Base-by-base conservation (phyloP, 2,888 invertebrate genomes). In the Andrena haemorrhoa region DNA sequence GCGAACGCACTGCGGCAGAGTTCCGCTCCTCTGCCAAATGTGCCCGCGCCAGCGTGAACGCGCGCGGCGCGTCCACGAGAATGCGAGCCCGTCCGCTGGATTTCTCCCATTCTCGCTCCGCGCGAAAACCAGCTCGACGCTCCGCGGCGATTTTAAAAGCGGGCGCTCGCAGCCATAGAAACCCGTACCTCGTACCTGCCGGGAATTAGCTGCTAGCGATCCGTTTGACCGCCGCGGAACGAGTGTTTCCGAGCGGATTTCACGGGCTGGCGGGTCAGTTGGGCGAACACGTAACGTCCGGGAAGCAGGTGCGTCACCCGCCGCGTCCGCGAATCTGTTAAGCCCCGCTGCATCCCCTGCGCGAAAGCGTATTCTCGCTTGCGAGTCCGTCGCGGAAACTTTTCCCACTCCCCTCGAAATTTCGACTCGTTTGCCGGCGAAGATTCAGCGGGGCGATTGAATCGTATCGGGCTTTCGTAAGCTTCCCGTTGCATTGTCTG, bases 1-100 rank as follows among this genome's bases (percentile, higher is more conserved):
- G 81, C 72, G 87, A 90, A 71, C 91, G 92, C 92, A 92, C 87
- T 92, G 92, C 92, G 91, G 90, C 91, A 90, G 83, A 83, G 78
- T 87, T 69, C 78, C 79, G 81, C 69, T 88, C 86, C 79, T 4
- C 88, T 91, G 92, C 92, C 91, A 92, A 92, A 88, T 90, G 82
- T 78, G 82, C 29, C n/a, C 12, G 75, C 10, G 51, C 31, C 51
- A 31, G 53, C 61, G 51, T 61, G 75, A n/a, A n/a, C 61, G 35
- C 51, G 75, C 53, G 33, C 56, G n/a, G 10, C 8, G 6, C 29
- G 29, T 16, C 51, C 26, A 5, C 10, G 47, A 53, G 23, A 70
- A 31, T 23, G 31, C 61, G 16, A 41, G 8, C 53, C 26, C n/a
- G 23, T 8, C 12, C 23, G 3, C 53, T 23, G 23, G 26, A 7